Conservation (phyloP, 2,113 vertebrate genomes). For the Hyla sarda region DNA sequence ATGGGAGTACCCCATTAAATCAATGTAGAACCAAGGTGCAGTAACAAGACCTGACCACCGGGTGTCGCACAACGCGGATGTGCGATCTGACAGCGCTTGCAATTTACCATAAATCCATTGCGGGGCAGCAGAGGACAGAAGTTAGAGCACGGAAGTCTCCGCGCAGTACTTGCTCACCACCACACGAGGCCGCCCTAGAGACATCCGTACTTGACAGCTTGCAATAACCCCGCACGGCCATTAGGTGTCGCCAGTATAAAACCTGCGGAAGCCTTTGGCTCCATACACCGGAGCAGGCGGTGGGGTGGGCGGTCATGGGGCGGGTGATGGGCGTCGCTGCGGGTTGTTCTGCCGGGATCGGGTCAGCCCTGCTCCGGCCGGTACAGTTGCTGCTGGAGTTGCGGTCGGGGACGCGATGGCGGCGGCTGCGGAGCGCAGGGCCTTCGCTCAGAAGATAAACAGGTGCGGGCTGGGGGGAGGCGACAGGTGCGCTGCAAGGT, state of each 20-base stretch:
- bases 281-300: conserved; percentile 10
- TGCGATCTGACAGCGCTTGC: neutral
- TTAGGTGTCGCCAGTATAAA: neutral
- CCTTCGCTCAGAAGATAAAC: conserved; percentile 90
- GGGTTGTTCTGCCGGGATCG: conserved; percentile 48
- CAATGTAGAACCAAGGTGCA: no score
- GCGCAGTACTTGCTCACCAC: neutral
- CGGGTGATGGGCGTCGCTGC: neutral
- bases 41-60: neutral
- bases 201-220: neutral
- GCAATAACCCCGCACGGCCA: neutral
- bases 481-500: neutral
- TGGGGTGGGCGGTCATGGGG: conserved; percentile 13
- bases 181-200: neutral
- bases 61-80: neutral
- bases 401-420: conserved; percentile 68
- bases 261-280: neutral
- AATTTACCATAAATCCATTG: neutral
- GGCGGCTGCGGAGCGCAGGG: conserved; percentile 82
- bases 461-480: conserved; percentile 69
- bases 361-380: conserved; percentile 48
- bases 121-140: neutral
- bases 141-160: neutral
- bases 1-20: no score
- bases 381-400: conserved; percentile 24